Conservation (phyloP, 2,888 invertebrate species). For the Xanthia togata region DNA sequence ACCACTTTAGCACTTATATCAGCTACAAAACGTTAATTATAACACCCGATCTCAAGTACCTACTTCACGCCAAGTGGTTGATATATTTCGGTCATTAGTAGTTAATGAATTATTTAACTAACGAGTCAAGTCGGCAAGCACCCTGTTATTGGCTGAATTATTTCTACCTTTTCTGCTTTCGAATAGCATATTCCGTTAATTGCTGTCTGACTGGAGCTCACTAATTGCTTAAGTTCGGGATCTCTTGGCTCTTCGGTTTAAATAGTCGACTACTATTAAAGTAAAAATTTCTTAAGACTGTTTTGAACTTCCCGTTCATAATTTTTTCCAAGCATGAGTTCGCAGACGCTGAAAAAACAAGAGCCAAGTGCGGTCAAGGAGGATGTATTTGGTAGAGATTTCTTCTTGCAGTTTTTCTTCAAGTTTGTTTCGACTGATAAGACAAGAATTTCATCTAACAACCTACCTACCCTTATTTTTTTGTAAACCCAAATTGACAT, state of each 20-base stretch:
- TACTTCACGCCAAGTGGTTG: slow-evolving; percentile 67
- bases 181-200: slow-evolving; percentile 89
- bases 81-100: slow-evolving; percentile 85
- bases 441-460: background rate
- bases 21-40: slow-evolving; percentile 55
- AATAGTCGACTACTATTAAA: slow-evolving; percentile 87
- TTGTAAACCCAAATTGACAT: background rate
- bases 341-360: slow-evolving; percentile 68
- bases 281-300: slow-evolving; percentile 86
- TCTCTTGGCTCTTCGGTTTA: slow-evolving; percentile 85
- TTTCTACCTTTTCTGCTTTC: slow-evolving; percentile 87
- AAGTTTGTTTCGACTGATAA: slow-evolving; percentile 8
- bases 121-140: slow-evolving; percentile 81
- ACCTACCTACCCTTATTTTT: background rate
- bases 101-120: slow-evolving; percentile 88
- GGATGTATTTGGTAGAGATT: slow-evolving; percentile 25
- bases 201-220: slow-evolving; percentile 89
- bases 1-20: slow-evolving; percentile 49
- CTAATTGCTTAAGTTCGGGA: slow-evolving; percentile 90
- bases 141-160: slow-evolving; percentile 88
- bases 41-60: slow-evolving; percentile 59
- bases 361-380: slow-evolving; percentile 43
- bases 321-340: slow-evolving; percentile 73
- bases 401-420: slow-evolving; percentile 38
- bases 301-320: slow-evolving; percentile 85